Evolutionary conservation across 2,888 invertebrate species (phyloP).

Genomic region (Orthonychiurus folsomi): DNA sequence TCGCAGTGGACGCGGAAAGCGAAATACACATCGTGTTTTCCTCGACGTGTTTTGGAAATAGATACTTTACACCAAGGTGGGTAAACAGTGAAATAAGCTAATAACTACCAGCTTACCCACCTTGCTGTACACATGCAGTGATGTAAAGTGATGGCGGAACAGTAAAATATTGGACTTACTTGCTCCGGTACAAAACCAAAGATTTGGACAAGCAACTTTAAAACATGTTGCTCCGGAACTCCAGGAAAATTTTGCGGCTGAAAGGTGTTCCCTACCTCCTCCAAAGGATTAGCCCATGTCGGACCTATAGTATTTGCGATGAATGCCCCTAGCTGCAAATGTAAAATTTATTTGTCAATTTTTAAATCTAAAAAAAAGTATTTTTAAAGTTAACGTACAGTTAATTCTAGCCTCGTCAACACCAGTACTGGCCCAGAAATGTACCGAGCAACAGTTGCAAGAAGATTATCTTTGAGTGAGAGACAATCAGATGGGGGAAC

Average conservation of each 20-base stretch:
- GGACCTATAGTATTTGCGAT: slow-evolving; percentile 36
- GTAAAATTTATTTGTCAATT: background rate
- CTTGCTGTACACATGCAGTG: no score
- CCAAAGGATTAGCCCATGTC: slow-evolving; percentile 35
- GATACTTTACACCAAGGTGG: no score
- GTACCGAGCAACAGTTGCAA: slow-evolving; percentile 33
- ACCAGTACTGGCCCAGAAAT: slow-evolving; percentile 33
- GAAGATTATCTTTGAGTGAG: slow-evolving; percentile 33
- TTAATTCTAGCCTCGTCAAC: slow-evolving; percentile 33
- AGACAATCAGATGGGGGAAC: slow-evolving; percentile 30
- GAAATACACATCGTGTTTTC: no score
- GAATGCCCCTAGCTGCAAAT: slow-evolving; percentile 35
- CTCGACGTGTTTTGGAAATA: no score
- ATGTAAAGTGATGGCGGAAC: no score
- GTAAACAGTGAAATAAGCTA: background rate
- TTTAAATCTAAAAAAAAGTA: background rate
- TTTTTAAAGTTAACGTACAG: slow-evolving; percentile 18
- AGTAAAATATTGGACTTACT: slow-evolving; percentile 11
- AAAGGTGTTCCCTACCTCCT: slow-evolving; percentile 33
- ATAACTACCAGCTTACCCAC: background rate
- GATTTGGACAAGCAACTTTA: slow-evolving; percentile 34
- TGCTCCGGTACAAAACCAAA: slow-evolving; percentile 38
- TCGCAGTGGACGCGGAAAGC: no score
- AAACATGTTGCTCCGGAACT: slow-evolving; percentile 31
- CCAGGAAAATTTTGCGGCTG: slow-evolving; percentile 38